phyloP scores from a whole-genome alignment of 2,113 vertebrate genomes.

The Ardeotis arabs region DNA sequence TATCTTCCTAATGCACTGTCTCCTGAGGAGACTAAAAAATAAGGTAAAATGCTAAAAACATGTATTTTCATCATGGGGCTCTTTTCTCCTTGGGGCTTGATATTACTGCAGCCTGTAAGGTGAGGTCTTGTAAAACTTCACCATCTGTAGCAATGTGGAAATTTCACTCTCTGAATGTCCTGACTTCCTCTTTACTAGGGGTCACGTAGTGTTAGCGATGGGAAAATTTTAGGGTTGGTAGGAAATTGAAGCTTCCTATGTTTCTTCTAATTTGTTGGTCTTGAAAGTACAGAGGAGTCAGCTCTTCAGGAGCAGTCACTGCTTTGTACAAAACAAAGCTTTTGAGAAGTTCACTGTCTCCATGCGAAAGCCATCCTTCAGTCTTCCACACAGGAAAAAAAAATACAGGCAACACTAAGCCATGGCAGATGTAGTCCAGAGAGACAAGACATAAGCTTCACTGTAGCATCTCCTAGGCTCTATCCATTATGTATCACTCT shows the following conservation, averaged over 20 bases:
- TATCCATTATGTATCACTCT: not conserved
- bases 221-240: not conserved
- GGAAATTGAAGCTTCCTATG: not conserved
- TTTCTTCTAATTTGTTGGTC: not conserved
- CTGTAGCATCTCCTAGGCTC: not conserved
- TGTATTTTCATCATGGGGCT: not conserved
- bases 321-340: not conserved
- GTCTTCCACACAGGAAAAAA: not conserved
- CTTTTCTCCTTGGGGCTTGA: not conserved
- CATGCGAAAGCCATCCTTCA: not conserved
- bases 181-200: not conserved
- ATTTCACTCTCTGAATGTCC: not conserved
- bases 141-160: not conserved
- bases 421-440: not conserved
- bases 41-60: not conserved
- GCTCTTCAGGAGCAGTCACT: not conserved
- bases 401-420: not conserved
- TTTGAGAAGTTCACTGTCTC: not conserved
- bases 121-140: not conserved
- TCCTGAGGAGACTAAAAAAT: not conserved
- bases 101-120: not conserved
- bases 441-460: not conserved
- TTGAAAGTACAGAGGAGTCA: not conserved
- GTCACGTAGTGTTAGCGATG: accelerated
- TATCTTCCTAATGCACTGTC: not conserved